Evolutionary conservation across 2,113 vertebrate genomes (phyloP).

Genomic region (Bothrops jararaca): DNA sequence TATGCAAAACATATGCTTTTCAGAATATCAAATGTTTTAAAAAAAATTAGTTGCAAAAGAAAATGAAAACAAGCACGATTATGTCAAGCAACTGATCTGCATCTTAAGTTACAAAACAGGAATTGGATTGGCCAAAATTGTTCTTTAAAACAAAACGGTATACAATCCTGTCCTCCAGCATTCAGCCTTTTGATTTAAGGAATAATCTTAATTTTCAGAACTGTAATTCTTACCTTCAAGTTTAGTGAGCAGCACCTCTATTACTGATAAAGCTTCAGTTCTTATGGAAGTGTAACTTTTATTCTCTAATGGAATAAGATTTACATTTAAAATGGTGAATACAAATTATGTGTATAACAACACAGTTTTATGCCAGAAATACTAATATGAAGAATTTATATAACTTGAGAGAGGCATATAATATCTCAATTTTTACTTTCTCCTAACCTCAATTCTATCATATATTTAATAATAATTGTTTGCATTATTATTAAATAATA

Average conservation of each 20-base stretch:
- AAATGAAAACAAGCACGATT: neutral
- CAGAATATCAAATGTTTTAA: neutral
- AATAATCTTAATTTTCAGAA: neutral
- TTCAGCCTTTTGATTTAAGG: neutral
- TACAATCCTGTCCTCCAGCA: neutral
- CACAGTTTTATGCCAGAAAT: neutral
- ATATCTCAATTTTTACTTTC: neutral
- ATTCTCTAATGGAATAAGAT: slow-evolving; percentile 78
- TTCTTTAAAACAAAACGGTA: neutral
- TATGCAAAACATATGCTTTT: neutral
- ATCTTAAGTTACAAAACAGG: neutral
- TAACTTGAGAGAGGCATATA: neutral
- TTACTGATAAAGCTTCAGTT: slow-evolving; percentile 89
- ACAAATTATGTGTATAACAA: neutral
- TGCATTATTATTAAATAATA: neutral
- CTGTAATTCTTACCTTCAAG: slow-evolving; percentile 79
- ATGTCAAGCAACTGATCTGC: neutral
- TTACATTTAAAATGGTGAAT: neutral
- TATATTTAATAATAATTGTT: neutral
- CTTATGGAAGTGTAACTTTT: slow-evolving; percentile 95
- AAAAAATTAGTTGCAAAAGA: neutral
- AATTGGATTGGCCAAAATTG: neutral
- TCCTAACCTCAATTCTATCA: neutral
- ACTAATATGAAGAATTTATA: neutral
- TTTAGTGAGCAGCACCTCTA: slow-evolving; percentile 87